Evolutionary conservation across 1,140 invertebrate genomes (phyloP).

Genomic region (Meloidogyne chitwoodi): DNA sequence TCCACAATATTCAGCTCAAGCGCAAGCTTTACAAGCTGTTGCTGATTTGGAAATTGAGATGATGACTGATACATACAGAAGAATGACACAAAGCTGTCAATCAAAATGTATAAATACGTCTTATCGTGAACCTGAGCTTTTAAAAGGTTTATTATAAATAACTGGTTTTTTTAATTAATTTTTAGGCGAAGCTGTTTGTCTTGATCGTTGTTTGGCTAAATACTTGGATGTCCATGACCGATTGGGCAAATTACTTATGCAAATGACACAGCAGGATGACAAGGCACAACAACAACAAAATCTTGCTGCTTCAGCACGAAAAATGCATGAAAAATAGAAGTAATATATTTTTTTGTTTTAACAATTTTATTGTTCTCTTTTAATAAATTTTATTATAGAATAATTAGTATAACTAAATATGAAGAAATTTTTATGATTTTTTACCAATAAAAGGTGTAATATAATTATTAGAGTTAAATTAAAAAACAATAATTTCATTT

Average conservation of each 20-base stretch:
- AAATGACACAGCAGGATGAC: conserved; percentile 50
- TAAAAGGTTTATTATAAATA: conserved; percentile 18
- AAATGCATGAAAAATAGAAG: neutral
- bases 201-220: conserved; percentile 48
- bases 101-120: conserved; percentile 39
- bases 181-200: conserved; percentile 38
- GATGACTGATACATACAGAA: conserved; percentile 38
- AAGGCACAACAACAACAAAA: conserved; percentile 18
- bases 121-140: conserved; percentile 40
- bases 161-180: neutral
- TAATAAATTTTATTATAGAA: neutral
- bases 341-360: neutral
- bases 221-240: conserved; percentile 47
- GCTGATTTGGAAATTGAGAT: conserved; percentile 35
- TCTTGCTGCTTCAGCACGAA: conserved; percentile 9
- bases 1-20: neutral
- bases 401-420: no score
- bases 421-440: no score
- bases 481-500: no score
- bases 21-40: conserved; percentile 20
- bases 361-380: neutral
- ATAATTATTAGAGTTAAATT: no score
- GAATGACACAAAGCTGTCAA: conserved; percentile 45
- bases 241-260: conserved; percentile 44
- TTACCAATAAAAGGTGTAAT: no score